phyloP scores from a whole-genome alignment of 2,888 invertebrate genomes.

The Amphipoea oculea region DNA sequence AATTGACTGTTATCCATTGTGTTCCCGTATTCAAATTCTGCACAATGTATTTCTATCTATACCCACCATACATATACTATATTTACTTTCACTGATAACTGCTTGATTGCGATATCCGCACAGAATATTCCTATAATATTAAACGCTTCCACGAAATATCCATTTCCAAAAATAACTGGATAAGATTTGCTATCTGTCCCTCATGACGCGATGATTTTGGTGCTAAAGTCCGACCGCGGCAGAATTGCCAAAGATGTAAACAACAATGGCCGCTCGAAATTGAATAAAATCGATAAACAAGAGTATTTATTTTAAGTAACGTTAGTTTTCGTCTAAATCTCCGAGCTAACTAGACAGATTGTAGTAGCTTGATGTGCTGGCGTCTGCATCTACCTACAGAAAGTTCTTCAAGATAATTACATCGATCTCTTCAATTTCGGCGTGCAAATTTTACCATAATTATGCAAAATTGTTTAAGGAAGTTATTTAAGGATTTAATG shows the following conservation, averaged over 20 bases:
- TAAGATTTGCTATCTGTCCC: constrained; percentile 21
- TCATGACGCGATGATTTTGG: not conserved
- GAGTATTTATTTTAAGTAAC: no score
- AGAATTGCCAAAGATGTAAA: no score
- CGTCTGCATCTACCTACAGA: not conserved
- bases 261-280: no score
- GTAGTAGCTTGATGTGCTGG: not conserved
- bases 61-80: not conserved
- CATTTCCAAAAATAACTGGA: constrained; percentile 14
- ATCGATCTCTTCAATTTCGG: not conserved
- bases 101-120: not conserved
- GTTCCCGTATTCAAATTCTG: not conserved
- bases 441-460: not conserved
- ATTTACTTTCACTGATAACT: constrained; percentile 7
- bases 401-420: not conserved
- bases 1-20: constrained; percentile 15
- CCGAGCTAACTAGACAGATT: no score
- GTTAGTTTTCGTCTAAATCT: no score
- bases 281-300: no score
- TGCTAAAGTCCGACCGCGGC: not conserved
- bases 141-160: constrained; percentile 25
- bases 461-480: not conserved
- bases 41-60: constrained; percentile 8
- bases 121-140: constrained; percentile 11
- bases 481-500: not conserved